Evolutionary conservation across 2,888 invertebrate species (phyloP).

Genomic region (Coleophora flavipennella): DNA sequence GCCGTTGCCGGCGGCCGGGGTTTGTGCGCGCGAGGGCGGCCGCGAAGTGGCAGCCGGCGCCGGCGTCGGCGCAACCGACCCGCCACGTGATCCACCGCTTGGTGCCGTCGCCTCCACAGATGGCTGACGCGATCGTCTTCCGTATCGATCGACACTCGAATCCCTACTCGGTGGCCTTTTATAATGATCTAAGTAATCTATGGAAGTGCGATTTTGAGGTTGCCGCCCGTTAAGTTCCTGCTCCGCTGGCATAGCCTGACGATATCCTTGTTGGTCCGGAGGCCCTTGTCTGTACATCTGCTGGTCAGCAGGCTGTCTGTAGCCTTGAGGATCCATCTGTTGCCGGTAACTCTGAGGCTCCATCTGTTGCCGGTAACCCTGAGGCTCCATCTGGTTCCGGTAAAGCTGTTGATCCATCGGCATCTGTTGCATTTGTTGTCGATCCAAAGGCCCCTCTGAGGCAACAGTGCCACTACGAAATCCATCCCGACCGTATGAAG

Average conservation of each 20-base stretch:
- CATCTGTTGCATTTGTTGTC: slow-evolving; percentile 22
- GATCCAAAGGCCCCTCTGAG: slow-evolving; percentile 45
- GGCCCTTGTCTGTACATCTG: slow-evolving; percentile 33
- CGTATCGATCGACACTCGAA: slow-evolving; percentile 87
- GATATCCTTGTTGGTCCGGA: slow-evolving; percentile 35
- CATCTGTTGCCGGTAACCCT: slow-evolving; percentile 41
- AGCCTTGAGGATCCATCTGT: slow-evolving; percentile 41
- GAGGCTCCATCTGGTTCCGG: slow-evolving; percentile 36
- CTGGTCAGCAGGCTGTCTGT: slow-evolving; percentile 38
- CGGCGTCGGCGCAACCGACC: slow-evolving; percentile 74
- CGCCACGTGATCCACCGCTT: slow-evolving; percentile 75
- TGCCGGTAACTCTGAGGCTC: slow-evolving; percentile 68
- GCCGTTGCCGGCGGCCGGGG: slow-evolving; percentile 74
- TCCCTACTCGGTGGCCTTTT: slow-evolving; percentile 92
- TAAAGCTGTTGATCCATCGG: slow-evolving; percentile 37
- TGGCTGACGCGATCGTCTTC: slow-evolving; percentile 83
- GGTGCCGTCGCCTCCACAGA: slow-evolving; percentile 79
- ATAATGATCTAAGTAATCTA: slow-evolving; percentile 95
- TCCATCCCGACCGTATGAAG: slow-evolving; percentile 45
- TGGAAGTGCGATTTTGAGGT: slow-evolving; percentile 72
- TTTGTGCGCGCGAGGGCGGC: slow-evolving; percentile 65
- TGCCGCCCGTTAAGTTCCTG: slow-evolving; percentile 58
- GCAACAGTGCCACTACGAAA: slow-evolving; percentile 53
- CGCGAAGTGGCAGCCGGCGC: slow-evolving; percentile 72
- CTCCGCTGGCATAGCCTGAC: slow-evolving; percentile 29